Percentiles rank a stretch among this genome's conserved stretches.
Evolutionary conservation across 2,113 vertebrate species (phyloP).

Genomic region (Campylomormyrus numenius): DNA sequence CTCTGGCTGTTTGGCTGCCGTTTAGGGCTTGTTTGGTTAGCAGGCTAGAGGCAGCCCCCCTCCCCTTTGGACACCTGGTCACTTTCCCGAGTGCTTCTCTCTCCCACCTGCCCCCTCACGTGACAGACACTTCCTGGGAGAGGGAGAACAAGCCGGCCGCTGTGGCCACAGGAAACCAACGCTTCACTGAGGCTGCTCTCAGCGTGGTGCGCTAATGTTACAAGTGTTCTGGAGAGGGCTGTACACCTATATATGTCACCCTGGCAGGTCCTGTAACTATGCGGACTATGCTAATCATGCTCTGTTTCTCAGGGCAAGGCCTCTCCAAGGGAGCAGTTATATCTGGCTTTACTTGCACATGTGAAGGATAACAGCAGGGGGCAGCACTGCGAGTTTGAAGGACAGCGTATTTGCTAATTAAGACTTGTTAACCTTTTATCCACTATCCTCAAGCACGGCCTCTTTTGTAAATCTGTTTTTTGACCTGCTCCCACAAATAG

Average conservation of each 20-base stretch:
- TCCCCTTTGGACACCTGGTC: neutral
- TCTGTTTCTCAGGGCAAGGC: neutral
- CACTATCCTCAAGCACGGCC: neutral
- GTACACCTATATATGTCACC: neutral
- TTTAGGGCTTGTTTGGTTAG: conserved; percentile 6
- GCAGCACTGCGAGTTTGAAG: neutral
- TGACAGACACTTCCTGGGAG: conserved; percentile 18
- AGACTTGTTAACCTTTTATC: conserved; percentile 10
- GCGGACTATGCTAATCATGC: no score
- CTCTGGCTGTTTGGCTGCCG: conserved; percentile 47
- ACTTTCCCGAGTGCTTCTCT: neutral
- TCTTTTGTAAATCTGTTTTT: conserved; percentile 11
- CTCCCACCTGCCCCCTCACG: conserved; percentile 35
- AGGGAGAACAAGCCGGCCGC: neutral
- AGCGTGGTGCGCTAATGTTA: neutral
- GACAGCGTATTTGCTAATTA: neutral
- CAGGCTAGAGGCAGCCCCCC: neutral
- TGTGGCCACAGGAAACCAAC: neutral
- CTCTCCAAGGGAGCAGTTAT: neutral
- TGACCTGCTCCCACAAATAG: neutral
- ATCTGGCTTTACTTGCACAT: neutral
- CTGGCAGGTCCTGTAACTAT: neutral
- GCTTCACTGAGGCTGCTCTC: neutral
- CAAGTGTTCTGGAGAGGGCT: neutral
- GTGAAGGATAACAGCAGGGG: neutral